Conservation (phyloP, 2,888 invertebrate genomes). For the Odontothrips loti region DNA sequence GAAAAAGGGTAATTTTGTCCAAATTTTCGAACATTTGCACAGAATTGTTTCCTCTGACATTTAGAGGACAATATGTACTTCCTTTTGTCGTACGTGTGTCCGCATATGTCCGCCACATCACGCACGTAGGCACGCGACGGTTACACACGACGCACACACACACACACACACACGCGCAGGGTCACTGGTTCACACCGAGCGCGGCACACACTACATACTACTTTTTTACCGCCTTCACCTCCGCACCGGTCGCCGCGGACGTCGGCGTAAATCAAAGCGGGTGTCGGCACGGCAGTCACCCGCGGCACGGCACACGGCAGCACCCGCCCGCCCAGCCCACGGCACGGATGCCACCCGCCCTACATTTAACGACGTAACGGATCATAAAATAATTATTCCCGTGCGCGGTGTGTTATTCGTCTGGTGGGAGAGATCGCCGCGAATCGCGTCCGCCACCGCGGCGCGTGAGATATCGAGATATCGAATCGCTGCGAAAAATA, state of each 20-base stretch:
- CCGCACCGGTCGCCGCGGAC: not conserved
- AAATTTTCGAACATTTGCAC: too few relatives aligned
- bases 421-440: too few relatives aligned
- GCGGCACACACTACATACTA: not conserved
- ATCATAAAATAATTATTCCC: conserved; percentile 19
- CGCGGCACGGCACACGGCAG: not conserved
- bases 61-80: too few relatives aligned
- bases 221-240: not conserved
- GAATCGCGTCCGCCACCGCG: not conserved
- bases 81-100: too few relatives aligned
- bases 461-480: not conserved
- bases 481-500: conserved; percentile 21
- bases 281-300: not conserved
- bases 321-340: not conserved
- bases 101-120: too few relatives aligned
- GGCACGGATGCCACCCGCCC: not conserved
- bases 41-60: too few relatives aligned
- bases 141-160: too few relatives aligned
- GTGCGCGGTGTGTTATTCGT: not conserved
- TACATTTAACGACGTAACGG: conserved; percentile 20
- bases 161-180: too few relatives aligned
- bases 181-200: not conserved
- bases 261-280: too few relatives aligned
- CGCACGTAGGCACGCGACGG: too few relatives aligned
- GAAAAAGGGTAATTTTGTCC: too few relatives aligned